A percentile compares a stretch with the other conserved stretches of the same genome.
Evolutionary conservation across 2,797 vertebrate genomes (phyloP).

Genomic region (Acanthornis magna): DNA sequence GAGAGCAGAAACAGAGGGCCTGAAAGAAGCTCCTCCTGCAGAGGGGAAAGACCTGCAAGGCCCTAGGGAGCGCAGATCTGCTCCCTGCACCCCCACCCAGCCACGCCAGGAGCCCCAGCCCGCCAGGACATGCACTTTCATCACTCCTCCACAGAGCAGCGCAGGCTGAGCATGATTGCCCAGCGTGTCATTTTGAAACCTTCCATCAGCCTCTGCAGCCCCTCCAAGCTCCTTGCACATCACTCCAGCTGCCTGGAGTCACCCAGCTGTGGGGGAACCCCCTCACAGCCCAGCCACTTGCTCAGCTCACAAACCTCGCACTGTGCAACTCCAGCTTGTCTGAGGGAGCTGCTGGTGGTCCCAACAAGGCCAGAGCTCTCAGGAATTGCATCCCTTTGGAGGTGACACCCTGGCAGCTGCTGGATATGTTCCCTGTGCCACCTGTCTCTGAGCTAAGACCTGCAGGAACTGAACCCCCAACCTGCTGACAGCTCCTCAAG

Average conservation of each 20-base stretch:
- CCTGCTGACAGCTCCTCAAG: not conserved
- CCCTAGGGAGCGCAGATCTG: not conserved
- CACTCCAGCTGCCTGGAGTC: not conserved
- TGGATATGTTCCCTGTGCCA: not conserved
- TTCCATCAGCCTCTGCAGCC: not conserved
- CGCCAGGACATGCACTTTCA: not conserved
- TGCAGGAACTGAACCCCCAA: not conserved
- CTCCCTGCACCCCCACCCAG: not conserved
- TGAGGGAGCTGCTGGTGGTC: not conserved
- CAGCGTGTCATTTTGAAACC: not conserved
- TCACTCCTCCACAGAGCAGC: not conserved
- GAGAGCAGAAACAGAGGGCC: not conserved
- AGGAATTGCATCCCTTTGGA: not conserved
- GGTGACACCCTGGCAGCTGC: not conserved
- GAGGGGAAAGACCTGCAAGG: not conserved
- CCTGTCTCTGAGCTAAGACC: not conserved
- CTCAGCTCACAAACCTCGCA: accelerated
- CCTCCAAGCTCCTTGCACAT: not conserved
- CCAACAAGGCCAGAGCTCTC: not conserved
- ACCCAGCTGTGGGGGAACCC: no score
- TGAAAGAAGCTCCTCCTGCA: not conserved
- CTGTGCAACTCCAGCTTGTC: accelerated
- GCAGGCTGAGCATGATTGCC: not conserved
- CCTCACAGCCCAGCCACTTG: not conserved
- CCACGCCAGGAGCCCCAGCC: not conserved